Conservation (phyloP, 2,797 vertebrate genomes). For the Zalophus californianus region DNA sequence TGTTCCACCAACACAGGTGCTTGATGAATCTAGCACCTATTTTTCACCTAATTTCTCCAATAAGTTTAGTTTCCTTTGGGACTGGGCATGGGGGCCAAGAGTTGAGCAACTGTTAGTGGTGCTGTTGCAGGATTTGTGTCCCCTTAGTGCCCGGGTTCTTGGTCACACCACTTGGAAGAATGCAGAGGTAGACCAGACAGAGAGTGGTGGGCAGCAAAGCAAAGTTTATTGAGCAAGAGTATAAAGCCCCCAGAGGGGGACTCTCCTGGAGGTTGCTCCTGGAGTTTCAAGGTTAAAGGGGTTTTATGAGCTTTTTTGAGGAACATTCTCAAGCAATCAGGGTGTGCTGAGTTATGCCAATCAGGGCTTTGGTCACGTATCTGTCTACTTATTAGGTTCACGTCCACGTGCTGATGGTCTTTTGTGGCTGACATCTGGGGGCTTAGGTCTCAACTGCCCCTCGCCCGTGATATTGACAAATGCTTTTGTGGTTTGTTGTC, state of each 20-base stretch:
- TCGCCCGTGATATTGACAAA: not conserved
- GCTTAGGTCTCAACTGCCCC: not conserved
- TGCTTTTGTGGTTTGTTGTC: not conserved
- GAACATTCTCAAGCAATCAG: not conserved
- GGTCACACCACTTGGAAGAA: not conserved
- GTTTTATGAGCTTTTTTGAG: not conserved
- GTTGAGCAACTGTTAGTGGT: not conserved
- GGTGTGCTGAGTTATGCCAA: not conserved
- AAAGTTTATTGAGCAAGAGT: not conserved
- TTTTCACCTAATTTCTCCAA: not conserved
- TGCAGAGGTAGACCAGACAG: not conserved
- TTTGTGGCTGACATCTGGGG: not conserved
- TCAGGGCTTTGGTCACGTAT: not conserved
- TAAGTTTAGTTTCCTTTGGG: not conserved
- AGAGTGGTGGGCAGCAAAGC: not conserved
- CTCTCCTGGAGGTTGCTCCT: not conserved
- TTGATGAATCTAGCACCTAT: not conserved
- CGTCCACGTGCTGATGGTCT: not conserved
- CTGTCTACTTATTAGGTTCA: not conserved
- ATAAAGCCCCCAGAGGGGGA: not conserved
- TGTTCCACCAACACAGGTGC: not conserved
- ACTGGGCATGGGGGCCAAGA: not conserved
- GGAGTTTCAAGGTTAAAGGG: not conserved
- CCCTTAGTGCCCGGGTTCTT: not conserved
- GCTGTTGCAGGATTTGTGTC: not conserved